Percentiles rank a stretch among this genome's conserved stretches.
Conservation (phyloP, 2,113 vertebrate species). For the Catharus fuscescens region DNA sequence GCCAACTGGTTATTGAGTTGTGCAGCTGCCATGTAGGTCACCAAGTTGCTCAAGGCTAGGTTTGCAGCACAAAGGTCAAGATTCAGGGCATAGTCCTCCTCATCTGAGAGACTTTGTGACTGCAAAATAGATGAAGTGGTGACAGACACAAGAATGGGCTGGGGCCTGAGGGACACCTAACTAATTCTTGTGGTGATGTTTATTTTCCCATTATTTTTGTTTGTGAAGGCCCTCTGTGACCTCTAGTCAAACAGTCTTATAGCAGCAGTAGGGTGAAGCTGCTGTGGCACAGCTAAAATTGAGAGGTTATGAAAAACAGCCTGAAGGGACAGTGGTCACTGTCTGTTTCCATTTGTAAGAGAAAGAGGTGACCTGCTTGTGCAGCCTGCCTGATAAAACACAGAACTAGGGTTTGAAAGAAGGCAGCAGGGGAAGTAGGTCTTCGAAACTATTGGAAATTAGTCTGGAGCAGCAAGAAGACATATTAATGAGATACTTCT, state of each 20-base stretch:
- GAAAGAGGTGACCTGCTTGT: conserved; percentile 27
- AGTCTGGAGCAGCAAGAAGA: neutral
- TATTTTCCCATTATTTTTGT: neutral
- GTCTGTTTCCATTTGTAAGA: neutral
- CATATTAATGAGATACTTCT: neutral
- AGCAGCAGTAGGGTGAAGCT: neutral
- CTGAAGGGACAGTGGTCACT: neutral
- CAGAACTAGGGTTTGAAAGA: neutral
- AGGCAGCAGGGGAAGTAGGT: neutral
- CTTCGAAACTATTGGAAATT: neutral
- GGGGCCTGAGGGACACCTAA: neutral
- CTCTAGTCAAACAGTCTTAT: fast-evolving
- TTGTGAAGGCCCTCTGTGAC: neutral
- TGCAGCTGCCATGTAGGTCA: conserved; percentile 49
- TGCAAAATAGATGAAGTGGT: neutral
- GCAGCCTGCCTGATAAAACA: neutral
- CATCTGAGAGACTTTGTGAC: neutral
- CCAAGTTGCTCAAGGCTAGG: conserved; percentile 35
- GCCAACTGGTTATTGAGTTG: neutral
- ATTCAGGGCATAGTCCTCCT: neutral
- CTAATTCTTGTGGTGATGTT: neutral
- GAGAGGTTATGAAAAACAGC: conserved; percentile 2
- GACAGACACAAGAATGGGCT: neutral
- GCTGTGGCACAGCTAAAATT: neutral
- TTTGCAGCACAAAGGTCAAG: conserved; percentile 4